Evolutionary conservation across 2,888 invertebrate genomes (phyloP), one percentile per base, ranked within the genome.

Genomic region (Dryococelus australis): DNA sequence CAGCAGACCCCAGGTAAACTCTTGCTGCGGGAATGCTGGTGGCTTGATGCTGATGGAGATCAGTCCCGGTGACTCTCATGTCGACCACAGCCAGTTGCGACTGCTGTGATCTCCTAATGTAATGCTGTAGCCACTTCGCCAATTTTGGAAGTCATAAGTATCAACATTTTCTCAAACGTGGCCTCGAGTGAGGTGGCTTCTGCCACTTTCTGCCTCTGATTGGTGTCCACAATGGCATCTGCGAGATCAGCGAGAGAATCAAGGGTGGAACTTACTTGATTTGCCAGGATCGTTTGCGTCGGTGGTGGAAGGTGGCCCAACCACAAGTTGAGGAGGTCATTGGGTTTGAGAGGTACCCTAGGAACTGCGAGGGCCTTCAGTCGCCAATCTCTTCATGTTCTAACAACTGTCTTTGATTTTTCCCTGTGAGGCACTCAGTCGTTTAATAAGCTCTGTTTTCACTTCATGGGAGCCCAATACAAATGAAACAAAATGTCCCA

Each of bases 341-440:
- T 43, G 5, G 26, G 26, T 26, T 53, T 4, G 8, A 2, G 43
- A 85, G 43, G 53, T 85, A 8, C 16, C 47, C 4, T 43, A 85
- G 53, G 43, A 85, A 43, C 43, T 35, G 35, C 8, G 47, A 47
- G 16, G 85, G 43, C 47, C 51, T 85, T 35, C 85, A 35, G 53
- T 85, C 85, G 16, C 85, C 85, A 27, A 85, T 43, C 16, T 85
- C 85, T 43, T 85, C 85, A 43, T 51, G 28, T 43, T 85, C 51
- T 26, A 85, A 0, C 8, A 85, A 0, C 20, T 78, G 85, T 35
- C 20, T 85, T 10, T 10, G 2, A 5, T 47, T 6, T 47, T 47
- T 47, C 8, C 47, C 16, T 10, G 20, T 43, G 84, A 84, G 6
- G 84, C 84, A 65, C 65, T 65, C 1, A 65, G n/a, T 24, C n/a